A percentile compares a stretch with the other conserved stretches of the same genome.
Conservation (phyloP, 35 echinoderm and acorn worm species). For the Lytechinus pictus region DNA sequence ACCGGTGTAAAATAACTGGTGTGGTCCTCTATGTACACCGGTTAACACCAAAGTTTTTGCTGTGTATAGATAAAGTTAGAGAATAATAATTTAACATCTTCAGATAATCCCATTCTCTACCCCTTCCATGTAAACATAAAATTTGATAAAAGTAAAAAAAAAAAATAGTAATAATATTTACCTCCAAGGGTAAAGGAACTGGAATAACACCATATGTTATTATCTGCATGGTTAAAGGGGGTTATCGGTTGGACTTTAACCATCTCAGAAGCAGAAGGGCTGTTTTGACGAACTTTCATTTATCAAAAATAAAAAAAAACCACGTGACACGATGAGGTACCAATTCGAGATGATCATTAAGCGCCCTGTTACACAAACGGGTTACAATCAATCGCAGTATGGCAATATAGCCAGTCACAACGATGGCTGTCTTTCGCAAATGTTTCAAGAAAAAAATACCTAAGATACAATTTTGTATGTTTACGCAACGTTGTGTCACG, state of each 20-base stretch:
- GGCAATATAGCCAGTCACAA: too few relatives aligned
- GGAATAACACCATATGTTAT: not conserved
- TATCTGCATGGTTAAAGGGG: not conserved
- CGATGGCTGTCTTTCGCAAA: too few relatives aligned
- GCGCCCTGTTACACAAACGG: not conserved
- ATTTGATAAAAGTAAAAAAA: not conserved
- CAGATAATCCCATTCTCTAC: not conserved
- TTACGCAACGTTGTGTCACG: too few relatives aligned
- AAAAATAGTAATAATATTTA: not conserved
- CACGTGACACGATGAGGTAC: not conserved
- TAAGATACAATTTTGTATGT: too few relatives aligned
- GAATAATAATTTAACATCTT: not conserved
- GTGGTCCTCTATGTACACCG: too few relatives aligned
- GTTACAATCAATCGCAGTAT: not conserved
- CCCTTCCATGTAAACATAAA: not conserved
- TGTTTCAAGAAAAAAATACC: too few relatives aligned
- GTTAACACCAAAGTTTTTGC: too few relatives aligned
- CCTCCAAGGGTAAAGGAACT: not conserved
- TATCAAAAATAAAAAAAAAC: not conserved
- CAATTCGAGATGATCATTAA: not conserved
- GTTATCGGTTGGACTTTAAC: not conserved
- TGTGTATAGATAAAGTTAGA: not conserved
- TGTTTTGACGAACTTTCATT: not conserved
- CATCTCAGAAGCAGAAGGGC: not conserved
- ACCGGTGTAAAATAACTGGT: too few relatives aligned